phyloP scores from a whole-genome alignment of 1,140 invertebrate species.

The Bombus waltoni region DNA sequence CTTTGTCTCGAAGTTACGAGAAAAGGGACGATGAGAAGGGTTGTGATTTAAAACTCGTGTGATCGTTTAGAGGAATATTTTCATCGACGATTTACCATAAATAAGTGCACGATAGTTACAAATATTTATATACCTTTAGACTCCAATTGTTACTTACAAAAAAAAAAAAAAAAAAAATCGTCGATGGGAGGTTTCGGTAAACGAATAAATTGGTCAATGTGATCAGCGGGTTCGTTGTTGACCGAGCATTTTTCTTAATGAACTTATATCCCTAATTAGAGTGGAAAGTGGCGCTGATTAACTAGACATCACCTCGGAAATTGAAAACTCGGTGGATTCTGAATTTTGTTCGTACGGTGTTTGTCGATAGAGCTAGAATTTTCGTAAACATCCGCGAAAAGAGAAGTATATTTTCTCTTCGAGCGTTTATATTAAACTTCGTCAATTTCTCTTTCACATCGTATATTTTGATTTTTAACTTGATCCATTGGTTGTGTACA shows the following conservation, averaged over 20 bases:
- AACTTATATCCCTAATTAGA: conserved; percentile 36
- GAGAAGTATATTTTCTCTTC: background rate
- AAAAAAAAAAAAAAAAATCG: background rate
- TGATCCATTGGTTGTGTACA: background rate
- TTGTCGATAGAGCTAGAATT: background rate
- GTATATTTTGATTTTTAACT: background rate
- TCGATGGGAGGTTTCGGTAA: background rate
- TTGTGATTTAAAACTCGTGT: background rate
- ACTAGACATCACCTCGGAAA: background rate
- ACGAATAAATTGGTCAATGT: background rate
- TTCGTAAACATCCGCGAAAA: background rate
- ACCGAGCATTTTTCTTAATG: conserved; percentile 12
- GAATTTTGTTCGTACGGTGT: background rate
- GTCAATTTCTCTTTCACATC: background rate
- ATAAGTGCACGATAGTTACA: conserved; percentile 10
- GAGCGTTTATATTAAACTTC: background rate
- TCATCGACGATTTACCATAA: conserved; percentile 19
- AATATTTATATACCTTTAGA: conserved; percentile 34
- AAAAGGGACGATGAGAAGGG: background rate
- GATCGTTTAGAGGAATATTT: background rate
- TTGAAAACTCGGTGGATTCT: background rate
- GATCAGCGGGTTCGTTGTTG: conserved; percentile 8
- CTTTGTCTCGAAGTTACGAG: background rate
- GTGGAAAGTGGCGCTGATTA: conserved; percentile 49
- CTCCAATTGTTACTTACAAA: conserved; percentile 13